Evolutionary conservation across 1,140 invertebrate species (phyloP), one percentile per base, ranked within the genome.

Genomic region (Caenorhabditis elegans): DNA sequence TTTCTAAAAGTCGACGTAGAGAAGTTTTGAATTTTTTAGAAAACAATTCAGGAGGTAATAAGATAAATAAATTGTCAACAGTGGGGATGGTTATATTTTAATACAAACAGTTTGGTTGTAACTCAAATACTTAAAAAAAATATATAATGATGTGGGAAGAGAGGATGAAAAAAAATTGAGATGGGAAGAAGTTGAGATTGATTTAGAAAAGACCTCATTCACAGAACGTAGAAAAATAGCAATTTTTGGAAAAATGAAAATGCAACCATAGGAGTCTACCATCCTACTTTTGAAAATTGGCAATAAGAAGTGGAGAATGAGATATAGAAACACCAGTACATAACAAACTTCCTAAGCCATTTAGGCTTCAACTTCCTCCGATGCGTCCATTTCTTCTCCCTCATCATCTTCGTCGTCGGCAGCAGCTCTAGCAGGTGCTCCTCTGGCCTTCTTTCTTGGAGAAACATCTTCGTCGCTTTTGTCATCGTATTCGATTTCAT

Each of bases 401-500:
- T 70, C 34, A 15, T 39, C 60, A 22, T 22, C 34, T 10, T 70
- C 51, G 22, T 79, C 51, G 11, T 31, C 78, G 17, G 10, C 28
- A 17, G 19, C 75, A 28, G n/a, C 51, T 53, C 43, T 53, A 36
- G 51, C 31, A 2, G 78, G 51, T 1, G 26, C 19, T 36, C 24
- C 48, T 15, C 53, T 65, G 11, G 28, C 34, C 36, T 76, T 60
- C 47, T 81, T 81, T 8, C 17, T 76, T 13, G 60, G 60, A 24
- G 43, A n/a, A 17, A 24, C 31, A 13, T 75, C 80, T 28, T 85
- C 79, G 47, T 85, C 84, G 22, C 65, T 85, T 2, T 46, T 82
- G n/a, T 70, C 80, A 17, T 86, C 77, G 53, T 82, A 77, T 10
- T 82, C 83, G 43, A 79, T 28, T 36, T 86, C 85, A 26, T 86